phyloP scores from a whole-genome alignment of 2,888 invertebrate genomes.

The Anthrax anthrax region DNA sequence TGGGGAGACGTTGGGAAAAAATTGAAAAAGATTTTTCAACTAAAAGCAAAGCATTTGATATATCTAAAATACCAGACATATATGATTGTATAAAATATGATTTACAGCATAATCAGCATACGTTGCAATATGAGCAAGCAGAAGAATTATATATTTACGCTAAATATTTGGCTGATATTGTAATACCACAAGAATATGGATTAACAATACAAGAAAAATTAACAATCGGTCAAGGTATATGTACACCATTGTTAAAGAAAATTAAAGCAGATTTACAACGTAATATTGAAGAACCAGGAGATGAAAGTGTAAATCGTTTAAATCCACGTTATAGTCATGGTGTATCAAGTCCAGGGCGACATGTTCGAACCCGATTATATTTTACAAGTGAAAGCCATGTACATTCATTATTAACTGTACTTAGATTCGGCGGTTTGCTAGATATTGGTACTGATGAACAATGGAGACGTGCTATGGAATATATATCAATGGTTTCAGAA shows the following conservation, averaged over 20 bases:
- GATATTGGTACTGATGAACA: slow-evolving; percentile 87
- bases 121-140: slow-evolving; percentile 80
- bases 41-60: slow-evolving; percentile 85
- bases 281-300: slow-evolving; percentile 83
- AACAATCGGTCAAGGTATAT: slow-evolving; percentile 93
- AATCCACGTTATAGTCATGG: slow-evolving; percentile 98
- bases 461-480: slow-evolving; percentile 98
- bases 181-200: slow-evolving; percentile 99
- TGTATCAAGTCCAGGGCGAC: slow-evolving; percentile 93
- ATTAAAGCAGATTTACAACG: slow-evolving; percentile 87
- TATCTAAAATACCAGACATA: slow-evolving; percentile 98
- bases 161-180: slow-evolving; percentile 95
- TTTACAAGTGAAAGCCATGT: slow-evolving; percentile 99
- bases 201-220: slow-evolving; percentile 89
- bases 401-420: slow-evolving; percentile 89
- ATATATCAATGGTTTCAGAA: slow-evolving; percentile 93
- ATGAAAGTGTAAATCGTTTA: slow-evolving; percentile 88
- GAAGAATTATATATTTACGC: slow-evolving; percentile 90
- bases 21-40: slow-evolving; percentile 96
- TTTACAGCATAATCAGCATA: slow-evolving; percentile 93
- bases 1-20: slow-evolving; percentile 95
- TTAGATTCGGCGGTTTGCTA: slow-evolving; percentile 81
- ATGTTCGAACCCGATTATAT: slow-evolving; percentile 95
- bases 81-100: slow-evolving; percentile 99
- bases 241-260: slow-evolving; percentile 89